phyloP scores from a whole-genome alignment of 1,140 invertebrate species.

The Chlorops oryzae region DNA sequence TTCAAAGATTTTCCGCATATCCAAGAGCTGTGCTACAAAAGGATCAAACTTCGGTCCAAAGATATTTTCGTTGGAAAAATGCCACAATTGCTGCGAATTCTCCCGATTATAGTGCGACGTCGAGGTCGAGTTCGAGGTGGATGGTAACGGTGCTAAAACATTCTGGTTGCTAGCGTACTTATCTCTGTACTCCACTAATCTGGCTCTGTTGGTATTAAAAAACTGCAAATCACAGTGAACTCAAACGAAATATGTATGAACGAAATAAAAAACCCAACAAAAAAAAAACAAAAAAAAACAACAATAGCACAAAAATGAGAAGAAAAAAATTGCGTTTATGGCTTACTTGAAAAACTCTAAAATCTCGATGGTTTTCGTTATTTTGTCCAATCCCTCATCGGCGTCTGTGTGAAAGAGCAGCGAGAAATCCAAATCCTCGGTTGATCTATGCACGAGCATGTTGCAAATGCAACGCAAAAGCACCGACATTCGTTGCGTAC shows the following conservation, averaged over 20 bases:
- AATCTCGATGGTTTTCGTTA: constrained; percentile 31
- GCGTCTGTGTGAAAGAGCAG: constrained; percentile 64
- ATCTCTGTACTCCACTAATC: constrained; percentile 32
- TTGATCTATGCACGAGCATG: constrained; percentile 59
- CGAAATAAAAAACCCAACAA: background rate
- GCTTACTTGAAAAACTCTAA: constrained; percentile 37
- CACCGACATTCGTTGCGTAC: constrained; percentile 65
- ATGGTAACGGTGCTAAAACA: constrained; percentile 31
- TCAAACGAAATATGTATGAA: background rate
- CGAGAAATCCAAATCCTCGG: constrained; percentile 50
- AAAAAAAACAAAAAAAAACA: background rate
- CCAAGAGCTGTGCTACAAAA: constrained; percentile 54
- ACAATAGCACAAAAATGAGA: background rate
- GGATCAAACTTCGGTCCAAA: constrained; percentile 59
- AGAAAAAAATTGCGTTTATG: no score
- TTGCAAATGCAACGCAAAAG: constrained; percentile 68
- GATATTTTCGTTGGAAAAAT: constrained; percentile 61
- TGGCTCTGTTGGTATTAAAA: constrained; percentile 22
- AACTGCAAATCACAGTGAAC: background rate
- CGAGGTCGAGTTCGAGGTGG: background rate
- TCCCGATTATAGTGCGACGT: no score
- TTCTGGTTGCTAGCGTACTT: constrained; percentile 50
- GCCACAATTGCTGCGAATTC: constrained; percentile 53
- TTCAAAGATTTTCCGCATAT: constrained; percentile 60
- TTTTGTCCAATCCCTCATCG: constrained; percentile 40